Evolutionary conservation across 1,140 invertebrate genomes (phyloP), one percentile per base, ranked within the genome.

Genomic region (Drosophila orena): DNA sequence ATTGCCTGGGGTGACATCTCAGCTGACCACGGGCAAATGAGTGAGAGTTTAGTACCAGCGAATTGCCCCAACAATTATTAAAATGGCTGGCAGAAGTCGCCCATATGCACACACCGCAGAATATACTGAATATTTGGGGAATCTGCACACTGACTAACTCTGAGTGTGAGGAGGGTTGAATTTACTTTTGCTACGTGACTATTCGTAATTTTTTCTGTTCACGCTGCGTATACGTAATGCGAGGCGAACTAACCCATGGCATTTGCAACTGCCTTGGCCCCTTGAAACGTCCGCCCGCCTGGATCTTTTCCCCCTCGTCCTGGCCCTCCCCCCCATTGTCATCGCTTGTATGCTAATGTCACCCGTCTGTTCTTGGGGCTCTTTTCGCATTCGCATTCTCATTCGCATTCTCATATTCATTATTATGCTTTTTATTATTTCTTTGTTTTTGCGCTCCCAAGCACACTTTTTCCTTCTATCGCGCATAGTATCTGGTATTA

Each of bases 61-160:
- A 83, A 83, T 83, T 78, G 74, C 75, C 79, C 64, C 79, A 83
- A 78, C 79, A 83, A 83, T 83, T 83, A 83, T 83, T 83, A 83
- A 83, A 77, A 83, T 83, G 75, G 74, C 74, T 81, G 58, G 74
- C 81, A 83, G 81, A 74, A 59, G 79, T 58, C 69, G 22, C 60
- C 58, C 59, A 66, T 66, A 64, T 64, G 64, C 64, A 68, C 60
- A 68, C 59, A 68, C 49, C 27, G 49, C 37, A 40, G 15, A 27
- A 43, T 10, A 20, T n/a, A 37, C 20, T 37, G 27, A n/a, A 35
- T 20, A 52, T 52, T 52, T 43, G 30, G 44, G 22, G 27, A 59
- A 59, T 49, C 15, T 46, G 64, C 20, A 68, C n/a, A 27, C 30
- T 27, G 35, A 35, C 43, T 40, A 43, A 40, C 24, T n/a, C 15